These are phyloP conservation scores for Aurelia aurita complex sp. Pacific DNA, from an alignment of 30 jellyfish, hydroid and myxozoan species.

Conservation along the genomic window DNA sequence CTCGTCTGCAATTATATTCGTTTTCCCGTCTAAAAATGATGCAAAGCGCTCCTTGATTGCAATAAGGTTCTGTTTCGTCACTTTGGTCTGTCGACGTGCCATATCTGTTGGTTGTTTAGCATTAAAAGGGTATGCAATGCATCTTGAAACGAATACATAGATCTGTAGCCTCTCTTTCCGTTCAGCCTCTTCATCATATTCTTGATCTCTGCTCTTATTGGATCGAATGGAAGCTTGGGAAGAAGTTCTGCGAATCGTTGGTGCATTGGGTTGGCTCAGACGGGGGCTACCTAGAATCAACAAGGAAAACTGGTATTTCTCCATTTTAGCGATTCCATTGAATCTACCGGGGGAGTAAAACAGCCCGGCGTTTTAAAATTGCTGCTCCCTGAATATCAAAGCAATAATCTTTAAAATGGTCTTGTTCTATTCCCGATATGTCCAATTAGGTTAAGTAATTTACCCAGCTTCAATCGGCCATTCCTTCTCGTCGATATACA, in stretches of 20 bases:
- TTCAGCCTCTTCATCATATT: conserved; percentile 88
- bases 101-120: conserved; percentile 97
- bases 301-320: not conserved
- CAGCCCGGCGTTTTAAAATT: too few species aligned
- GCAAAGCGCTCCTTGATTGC: conserved; percentile 94
- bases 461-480: too few species aligned
- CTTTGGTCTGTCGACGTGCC: conserved; percentile 91
- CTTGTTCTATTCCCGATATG: too few species aligned
- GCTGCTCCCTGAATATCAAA: too few species aligned
- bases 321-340: too few species aligned
- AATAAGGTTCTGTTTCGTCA: conserved; percentile 82
- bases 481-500: too few species aligned
- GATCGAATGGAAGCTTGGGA: conserved; percentile 52
- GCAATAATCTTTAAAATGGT: too few species aligned
- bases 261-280: conserved; percentile 1
- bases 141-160: conserved; percentile 87
- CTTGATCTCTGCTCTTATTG: conserved; percentile 16
- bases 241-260: conserved; percentile 44
- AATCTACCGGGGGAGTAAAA: too few species aligned
- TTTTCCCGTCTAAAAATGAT: conserved; percentile 85
- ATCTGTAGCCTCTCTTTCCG: conserved; percentile 81
- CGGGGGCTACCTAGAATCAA: conserved; percentile 47
- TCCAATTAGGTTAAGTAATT: too few species aligned
- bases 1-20: conserved; percentile 93
- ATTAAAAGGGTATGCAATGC: conserved; percentile 96